These are phyloP conservation scores for Ylistrum balloti DNA, from an alignment of 1,140 invertebrate species.

Conservation along the genomic window DNA sequence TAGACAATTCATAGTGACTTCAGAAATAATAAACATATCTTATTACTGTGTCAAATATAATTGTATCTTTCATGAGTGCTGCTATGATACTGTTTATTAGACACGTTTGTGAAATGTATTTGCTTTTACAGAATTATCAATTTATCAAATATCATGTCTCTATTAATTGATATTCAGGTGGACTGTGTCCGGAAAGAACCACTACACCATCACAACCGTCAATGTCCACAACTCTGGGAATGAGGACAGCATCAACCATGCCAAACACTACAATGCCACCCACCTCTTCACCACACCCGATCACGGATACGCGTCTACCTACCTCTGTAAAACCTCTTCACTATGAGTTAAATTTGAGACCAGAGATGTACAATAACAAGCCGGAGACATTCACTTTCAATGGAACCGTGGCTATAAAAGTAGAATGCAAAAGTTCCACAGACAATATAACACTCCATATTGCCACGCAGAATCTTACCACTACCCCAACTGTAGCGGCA, in stretches of 20 bases:
- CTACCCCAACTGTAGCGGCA: slow-evolving; percentile 46
- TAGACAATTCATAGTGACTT: too few species aligned
- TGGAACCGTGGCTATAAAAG: slow-evolving; percentile 88
- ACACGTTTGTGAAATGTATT: too few species aligned
- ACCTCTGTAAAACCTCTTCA: slow-evolving; percentile 73
- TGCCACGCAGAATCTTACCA: slow-evolving; percentile 71
- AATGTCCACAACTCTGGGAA: not conserved
- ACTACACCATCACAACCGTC: not conserved
- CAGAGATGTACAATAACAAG: slow-evolving; percentile 76
- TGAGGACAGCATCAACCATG: slow-evolving; percentile 22
- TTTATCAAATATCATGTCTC: too few species aligned
- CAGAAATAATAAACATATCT: too few species aligned
- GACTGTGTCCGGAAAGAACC: not conserved
- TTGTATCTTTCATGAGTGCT: too few species aligned
- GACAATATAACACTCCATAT: slow-evolving; percentile 88
- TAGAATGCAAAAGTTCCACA: slow-evolving; percentile 85
- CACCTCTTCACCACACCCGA: not conserved
- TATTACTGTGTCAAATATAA: too few species aligned
- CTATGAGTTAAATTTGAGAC: slow-evolving; percentile 80
- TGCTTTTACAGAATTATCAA: too few species aligned
- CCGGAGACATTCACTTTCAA: slow-evolving; percentile 84
- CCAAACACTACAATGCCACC: not conserved
- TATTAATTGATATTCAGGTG: not conserved
- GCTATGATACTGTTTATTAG: too few species aligned
- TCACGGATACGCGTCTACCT: slow-evolving; percentile 76